Base-by-base conservation (phyloP, 2,888 invertebrate species). In the Melanophora roralis region DNA sequence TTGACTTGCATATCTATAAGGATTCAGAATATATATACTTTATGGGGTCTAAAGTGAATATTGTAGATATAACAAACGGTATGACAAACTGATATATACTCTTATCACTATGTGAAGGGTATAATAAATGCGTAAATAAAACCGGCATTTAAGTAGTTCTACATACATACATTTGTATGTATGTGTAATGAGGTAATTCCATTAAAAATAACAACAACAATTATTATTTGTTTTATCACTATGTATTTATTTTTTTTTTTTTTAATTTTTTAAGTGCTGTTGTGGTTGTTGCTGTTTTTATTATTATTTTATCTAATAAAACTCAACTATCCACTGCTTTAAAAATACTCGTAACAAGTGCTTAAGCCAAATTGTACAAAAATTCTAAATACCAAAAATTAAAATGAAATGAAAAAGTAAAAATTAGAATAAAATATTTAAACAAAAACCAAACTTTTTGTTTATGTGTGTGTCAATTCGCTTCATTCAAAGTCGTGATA, bases 121-220 rank as follows among this genome's bases (percentile, higher is more conserved):
- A n/a, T n/a, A n/a, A n/a, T n/a, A 38, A 57, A 12, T 47, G 59
- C 74, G 67, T 43, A 64, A 67, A 72, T 68, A 68, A 49, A 68
- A 78, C 75, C 81, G 75, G 71, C 74, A 45, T 67, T 76, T 71
- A 47, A 12, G 14, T n/a, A 64, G 16, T 14, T n/a, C n/a, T n/a
- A n/a, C n/a, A n/a, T n/a, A n/a, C n/a, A n/a, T n/a, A n/a, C n/a
- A n/a, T n/a, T n/a, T n/a, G n/a, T n/a, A n/a, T n/a, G n/a, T n/a
- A n/a, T 49, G 4, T 47, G 2, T 59, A 81, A 79, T 75, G 81
- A 67, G 75, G 79, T 80, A 83, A 81, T 73, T 71, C 51, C 51
- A 69, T 60, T 74, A 71, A 77, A 81, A 81, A 81, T 83, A 78
- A 64, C 64, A 71, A 67, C 47, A 74, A 72, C 9, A 53, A 47